These are phyloP conservation scores for Drusus annulatus DNA, from an alignment of 1,140 invertebrate genomes.

Conservation along the genomic window DNA sequence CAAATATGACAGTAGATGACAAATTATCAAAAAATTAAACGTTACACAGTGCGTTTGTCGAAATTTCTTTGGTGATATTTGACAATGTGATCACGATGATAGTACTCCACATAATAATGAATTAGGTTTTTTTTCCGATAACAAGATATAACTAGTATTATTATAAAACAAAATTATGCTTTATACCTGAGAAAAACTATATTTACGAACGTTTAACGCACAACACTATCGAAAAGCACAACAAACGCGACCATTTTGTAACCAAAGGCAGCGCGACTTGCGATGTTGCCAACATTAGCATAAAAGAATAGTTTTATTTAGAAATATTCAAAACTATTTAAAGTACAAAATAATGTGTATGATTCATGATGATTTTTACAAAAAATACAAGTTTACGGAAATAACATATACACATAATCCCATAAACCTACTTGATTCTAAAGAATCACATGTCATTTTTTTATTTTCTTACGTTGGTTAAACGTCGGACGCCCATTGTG, in stretches of 20 bases:
- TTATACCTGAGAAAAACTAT: conserved; percentile 54
- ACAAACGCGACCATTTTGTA: conserved; percentile 73
- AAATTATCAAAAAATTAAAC: conserved; percentile 47
- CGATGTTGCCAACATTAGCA: conserved; percentile 52
- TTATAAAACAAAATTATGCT: conserved; percentile 40
- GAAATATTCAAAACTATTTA: conserved; percentile 2
- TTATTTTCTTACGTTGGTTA: conserved; percentile 55
- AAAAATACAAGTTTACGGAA: no score
- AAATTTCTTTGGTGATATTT: conserved; percentile 45
- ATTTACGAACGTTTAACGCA: conserved; percentile 47
- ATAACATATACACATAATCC: no score
- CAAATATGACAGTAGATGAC: conserved; percentile 35
- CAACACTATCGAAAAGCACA: conserved; percentile 64
- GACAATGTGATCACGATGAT: conserved; percentile 36
- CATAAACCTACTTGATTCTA: neutral
- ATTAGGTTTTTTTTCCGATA: neutral
- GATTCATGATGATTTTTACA: no score
- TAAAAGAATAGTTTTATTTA: conserved; percentile 40
- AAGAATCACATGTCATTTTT: conserved; percentile 23
- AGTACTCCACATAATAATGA: conserved; percentile 21
- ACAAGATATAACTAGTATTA: neutral
- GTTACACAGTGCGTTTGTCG: conserved; percentile 50
- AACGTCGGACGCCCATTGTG: conserved; percentile 32
- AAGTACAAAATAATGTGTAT: no score
- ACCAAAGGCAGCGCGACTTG: conserved; percentile 60